phyloP scores from a whole-genome alignment of 2,888 invertebrate species.

The Polyommatus iphigenia region DNA sequence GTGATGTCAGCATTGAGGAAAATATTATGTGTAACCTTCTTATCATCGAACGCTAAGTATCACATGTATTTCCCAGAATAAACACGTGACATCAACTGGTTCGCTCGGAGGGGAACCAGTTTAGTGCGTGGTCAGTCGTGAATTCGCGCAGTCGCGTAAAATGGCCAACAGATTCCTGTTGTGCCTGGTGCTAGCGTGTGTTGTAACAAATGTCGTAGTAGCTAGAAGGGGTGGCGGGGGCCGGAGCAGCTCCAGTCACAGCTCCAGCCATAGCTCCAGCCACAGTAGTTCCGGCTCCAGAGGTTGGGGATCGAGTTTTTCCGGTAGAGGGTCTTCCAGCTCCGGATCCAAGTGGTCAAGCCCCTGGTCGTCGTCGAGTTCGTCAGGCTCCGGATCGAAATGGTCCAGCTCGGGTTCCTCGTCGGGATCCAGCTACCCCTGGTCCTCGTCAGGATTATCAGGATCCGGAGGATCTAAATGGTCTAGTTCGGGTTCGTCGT shows the following conservation, averaged over 20 bases:
- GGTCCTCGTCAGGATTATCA: constrained; percentile 36
- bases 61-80: constrained; percentile 26
- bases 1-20: background rate
- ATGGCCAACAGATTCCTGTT: constrained; percentile 65
- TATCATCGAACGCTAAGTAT: constrained; percentile 2
- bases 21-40: background rate
- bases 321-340: constrained; percentile 36
- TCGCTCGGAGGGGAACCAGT: constrained; percentile 41
- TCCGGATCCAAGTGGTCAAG: constrained; percentile 34
- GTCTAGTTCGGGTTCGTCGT: constrained; percentile 32
- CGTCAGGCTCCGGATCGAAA: constrained; percentile 32
- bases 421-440: constrained; percentile 36
- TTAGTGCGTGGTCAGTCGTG: constrained; percentile 43
- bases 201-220: constrained; percentile 50
- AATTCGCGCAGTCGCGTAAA: constrained; percentile 45
- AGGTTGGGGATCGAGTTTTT: constrained; percentile 35
- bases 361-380: constrained; percentile 36
- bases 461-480: constrained; percentile 33
- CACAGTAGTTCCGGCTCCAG: constrained; percentile 39
- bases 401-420: constrained; percentile 30
- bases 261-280: constrained; percentile 32
- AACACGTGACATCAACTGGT: constrained; percentile 37
- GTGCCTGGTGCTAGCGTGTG: constrained; percentile 56
- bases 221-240: constrained; percentile 47
- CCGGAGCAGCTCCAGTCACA: constrained; percentile 42